Conservation (phyloP, 2,113 vertebrate species). For the Chlorodrepanis virens region DNA sequence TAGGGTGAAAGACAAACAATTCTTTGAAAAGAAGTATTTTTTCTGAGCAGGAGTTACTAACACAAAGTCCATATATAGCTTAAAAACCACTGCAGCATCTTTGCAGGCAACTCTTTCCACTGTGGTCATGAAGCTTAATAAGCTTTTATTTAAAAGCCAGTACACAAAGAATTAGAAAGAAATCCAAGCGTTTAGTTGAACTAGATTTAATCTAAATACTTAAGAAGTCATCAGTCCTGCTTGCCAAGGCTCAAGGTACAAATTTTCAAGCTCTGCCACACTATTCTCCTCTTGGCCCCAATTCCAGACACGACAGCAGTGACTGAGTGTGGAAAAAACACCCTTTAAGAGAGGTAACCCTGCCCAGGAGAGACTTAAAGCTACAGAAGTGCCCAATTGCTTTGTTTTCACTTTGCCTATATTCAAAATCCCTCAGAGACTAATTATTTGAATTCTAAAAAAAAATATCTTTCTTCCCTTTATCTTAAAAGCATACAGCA, state of each 20-base stretch:
- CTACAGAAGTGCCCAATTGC: neutral
- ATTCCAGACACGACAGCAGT: neutral
- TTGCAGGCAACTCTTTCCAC: constrained; percentile 16
- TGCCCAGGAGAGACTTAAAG: neutral
- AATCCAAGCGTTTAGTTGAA: neutral
- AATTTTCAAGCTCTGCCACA: neutral
- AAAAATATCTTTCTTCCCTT: neutral
- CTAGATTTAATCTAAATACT: neutral
- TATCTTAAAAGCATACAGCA: neutral
- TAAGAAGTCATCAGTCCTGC: neutral
- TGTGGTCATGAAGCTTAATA: neutral
- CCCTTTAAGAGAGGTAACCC: neutral
- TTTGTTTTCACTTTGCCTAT: neutral
- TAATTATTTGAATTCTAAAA: neutral
- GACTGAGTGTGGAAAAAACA: neutral
- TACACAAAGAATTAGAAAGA: constrained; percentile 13
- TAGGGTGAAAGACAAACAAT: constrained; percentile 1
- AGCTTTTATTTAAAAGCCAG: constrained; percentile 20
- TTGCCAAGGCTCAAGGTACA: neutral
- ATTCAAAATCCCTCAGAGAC: neutral
- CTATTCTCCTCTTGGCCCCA: neutral
- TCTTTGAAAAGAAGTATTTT: neutral
- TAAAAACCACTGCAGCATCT: neutral
- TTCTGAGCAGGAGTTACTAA: neutral
- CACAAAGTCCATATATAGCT: constrained; percentile 23